Evolutionary conservation across 2,113 vertebrate genomes (phyloP), one percentile per base, ranked within the genome.

Genomic region (Canis aureus): DNA sequence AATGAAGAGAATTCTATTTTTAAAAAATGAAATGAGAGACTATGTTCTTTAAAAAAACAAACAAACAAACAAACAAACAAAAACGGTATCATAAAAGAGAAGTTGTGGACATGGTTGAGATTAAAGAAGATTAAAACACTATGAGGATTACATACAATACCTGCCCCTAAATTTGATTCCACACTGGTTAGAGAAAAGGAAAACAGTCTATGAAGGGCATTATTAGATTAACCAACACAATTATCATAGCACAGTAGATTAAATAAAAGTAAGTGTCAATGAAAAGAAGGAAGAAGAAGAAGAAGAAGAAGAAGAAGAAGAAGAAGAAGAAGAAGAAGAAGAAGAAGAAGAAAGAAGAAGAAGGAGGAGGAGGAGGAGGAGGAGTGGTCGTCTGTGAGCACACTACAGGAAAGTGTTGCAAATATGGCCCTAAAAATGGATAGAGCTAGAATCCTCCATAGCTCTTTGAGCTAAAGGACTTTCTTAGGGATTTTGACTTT

Each of bases 101-200:
- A 80, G 20, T n/a, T 74, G 43, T 74, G 66, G 35, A 81, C 67
- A 66, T 57, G 43, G 20, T 87, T 59, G 35, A 92, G 43, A 62
- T 66, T 73, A 80, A 85, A 69, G 16, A 95, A 73, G 57, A 53
- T 38, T 81, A 88, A 95, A 88, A 92, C 66, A 73, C 67, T 38
- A 55, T 57, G 69, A 49, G 13, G 59, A 38, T 10, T 79, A 29
- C 32, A 69, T 38, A 32, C 7, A 62, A 29, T 81, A 25, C 5
- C 15, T 93, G 49, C 22, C n/a, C n/a, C 49, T 92, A 88, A 64
- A 66, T 23, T 92, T 57, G 59, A 88, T 74, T 82, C 76, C 25
- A 27, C 38, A 38, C 78, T 93, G 23, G 25, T 23, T 23, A 59
- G 20, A 76, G 32, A 69, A 84, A 92, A 92, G 53, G 20, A 59